phyloP scores from a whole-genome alignment of 2,113 vertebrate genomes.

The Calonectris borealis region DNA sequence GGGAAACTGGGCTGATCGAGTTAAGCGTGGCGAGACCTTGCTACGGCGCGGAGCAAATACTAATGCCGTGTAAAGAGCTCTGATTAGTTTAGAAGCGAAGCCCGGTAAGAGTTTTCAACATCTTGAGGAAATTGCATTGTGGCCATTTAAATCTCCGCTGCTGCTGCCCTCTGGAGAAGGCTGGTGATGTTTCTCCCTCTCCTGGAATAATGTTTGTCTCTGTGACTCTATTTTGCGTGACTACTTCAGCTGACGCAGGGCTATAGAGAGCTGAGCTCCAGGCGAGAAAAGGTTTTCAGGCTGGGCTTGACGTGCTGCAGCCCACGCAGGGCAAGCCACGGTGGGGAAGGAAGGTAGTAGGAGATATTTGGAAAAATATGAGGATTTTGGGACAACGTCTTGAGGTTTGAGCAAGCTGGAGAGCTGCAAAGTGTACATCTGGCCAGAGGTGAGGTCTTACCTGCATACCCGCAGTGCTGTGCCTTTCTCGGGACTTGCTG shows the following conservation, averaged over 20 bases:
- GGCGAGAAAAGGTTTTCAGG: neutral
- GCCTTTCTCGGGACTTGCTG: neutral
- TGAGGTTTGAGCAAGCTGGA: neutral
- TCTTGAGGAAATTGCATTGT: neutral
- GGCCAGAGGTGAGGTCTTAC: neutral
- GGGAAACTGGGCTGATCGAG: accelerated
- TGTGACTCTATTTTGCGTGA: neutral
- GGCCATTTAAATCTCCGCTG: neutral
- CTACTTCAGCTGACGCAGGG: neutral
- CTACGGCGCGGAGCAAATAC: neutral
- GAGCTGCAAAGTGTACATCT: neutral
- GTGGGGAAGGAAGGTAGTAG: neutral
- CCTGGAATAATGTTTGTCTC: neutral
- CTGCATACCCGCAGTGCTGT: neutral
- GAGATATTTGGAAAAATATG: neutral
- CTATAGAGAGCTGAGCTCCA: neutral
- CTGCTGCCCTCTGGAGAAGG: constrained; percentile 5
- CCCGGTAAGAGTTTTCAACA: neutral
- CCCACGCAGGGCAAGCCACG: accelerated
- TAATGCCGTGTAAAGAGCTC: neutral
- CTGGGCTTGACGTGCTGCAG: neutral
- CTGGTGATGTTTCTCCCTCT: neutral
- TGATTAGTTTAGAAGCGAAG: neutral
- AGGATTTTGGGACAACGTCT: neutral
- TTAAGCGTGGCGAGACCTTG: neutral